These are phyloP conservation scores for Phaethon lepturus DNA, from an alignment of 2,113 vertebrate genomes.

Conservation along the genomic window DNA sequence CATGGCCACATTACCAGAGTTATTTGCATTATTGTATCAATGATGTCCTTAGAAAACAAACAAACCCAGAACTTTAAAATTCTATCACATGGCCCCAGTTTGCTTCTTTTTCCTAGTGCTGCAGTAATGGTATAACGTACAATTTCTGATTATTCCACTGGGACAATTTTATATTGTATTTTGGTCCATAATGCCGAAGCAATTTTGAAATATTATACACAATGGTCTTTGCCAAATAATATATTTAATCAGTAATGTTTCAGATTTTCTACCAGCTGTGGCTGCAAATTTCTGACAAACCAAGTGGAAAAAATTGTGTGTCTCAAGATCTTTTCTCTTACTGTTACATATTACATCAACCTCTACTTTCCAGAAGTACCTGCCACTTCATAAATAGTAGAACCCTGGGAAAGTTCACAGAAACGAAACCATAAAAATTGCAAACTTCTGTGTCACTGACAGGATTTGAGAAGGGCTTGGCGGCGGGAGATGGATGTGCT, in stretches of 20 bases:
- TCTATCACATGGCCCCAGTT: not conserved
- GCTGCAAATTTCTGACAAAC: not conserved
- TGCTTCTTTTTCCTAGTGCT: not conserved
- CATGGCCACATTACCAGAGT: slow-evolving; percentile 10
- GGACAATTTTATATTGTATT: not conserved
- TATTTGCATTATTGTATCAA: slow-evolving; percentile 56
- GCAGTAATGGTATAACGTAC: not conserved
- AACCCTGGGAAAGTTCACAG: slow-evolving; percentile 36
- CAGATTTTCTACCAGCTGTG: not conserved
- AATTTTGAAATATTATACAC: not conserved
- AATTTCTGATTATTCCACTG: not conserved
- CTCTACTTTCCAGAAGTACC: slow-evolving; percentile 5
- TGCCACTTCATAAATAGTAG: slow-evolving; percentile 37
- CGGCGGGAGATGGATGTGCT: not conserved
- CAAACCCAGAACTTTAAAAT: not conserved
- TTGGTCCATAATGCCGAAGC: not conserved
- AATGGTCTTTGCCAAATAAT: not conserved
- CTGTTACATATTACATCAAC: slow-evolving; percentile 42
- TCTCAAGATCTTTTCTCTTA: slow-evolving; percentile 5
- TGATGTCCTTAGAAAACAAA: not conserved
- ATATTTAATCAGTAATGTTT: not conserved
- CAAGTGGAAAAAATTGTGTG: not conserved
- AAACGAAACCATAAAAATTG: slow-evolving; percentile 24
- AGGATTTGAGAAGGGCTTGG: slow-evolving; percentile 6
- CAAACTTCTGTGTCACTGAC: not conserved